phyloP scores from a whole-genome alignment of 2,113 vertebrate genomes.

The Podarcis muralis region DNA sequence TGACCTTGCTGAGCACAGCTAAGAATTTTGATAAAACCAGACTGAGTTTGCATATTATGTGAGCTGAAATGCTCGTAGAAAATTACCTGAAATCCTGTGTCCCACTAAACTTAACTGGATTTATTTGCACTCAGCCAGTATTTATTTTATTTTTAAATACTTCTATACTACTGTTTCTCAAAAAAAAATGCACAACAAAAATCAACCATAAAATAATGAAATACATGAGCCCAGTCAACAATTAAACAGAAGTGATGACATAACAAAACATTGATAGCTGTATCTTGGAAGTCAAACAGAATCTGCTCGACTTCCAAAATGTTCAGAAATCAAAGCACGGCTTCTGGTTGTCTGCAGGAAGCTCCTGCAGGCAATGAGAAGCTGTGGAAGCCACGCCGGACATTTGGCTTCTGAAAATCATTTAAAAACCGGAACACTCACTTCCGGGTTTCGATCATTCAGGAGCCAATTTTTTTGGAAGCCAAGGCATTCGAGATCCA shows the following conservation, averaged over 20 bases:
- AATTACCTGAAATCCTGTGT: not conserved
- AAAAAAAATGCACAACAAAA: not conserved
- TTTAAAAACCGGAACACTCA: too few relatives aligned
- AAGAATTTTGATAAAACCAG: conserved; percentile 14
- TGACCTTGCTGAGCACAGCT: conserved; percentile 16
- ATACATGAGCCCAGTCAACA: not conserved
- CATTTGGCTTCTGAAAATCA: too few relatives aligned
- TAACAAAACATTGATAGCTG: not conserved
- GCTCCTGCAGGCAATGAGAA: too few relatives aligned
- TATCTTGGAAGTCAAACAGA: too few relatives aligned
- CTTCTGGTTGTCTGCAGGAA: too few relatives aligned
- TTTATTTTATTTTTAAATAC: not conserved
- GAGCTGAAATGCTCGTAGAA: not conserved
- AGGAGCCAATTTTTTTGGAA: too few relatives aligned
- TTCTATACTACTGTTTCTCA: not conserved
- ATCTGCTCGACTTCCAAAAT: too few relatives aligned
- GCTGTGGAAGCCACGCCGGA: too few relatives aligned
- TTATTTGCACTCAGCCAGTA: not conserved
- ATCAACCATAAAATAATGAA: not conserved
- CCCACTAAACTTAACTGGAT: not conserved
- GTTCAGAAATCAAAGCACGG: too few relatives aligned
- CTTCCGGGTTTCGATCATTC: too few relatives aligned
- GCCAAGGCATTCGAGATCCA: too few relatives aligned
- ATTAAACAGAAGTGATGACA: not conserved
- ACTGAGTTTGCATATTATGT: not conserved